Evolutionary conservation across 37 sponge, comb jelly and placozoan genomes (phyloP).

Genomic region (Mnemiopsis leidyi): DNA sequence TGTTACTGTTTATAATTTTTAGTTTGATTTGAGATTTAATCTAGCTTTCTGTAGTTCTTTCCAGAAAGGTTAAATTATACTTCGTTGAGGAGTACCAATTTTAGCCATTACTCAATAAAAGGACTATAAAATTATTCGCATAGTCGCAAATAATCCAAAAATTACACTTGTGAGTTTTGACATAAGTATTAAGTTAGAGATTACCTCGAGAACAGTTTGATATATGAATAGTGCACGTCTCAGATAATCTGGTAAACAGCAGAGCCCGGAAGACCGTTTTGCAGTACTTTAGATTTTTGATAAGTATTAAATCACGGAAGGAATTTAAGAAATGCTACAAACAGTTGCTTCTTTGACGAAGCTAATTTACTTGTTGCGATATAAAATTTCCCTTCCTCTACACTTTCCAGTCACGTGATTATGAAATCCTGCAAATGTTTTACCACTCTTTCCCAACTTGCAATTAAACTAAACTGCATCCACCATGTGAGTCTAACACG

Average conservation of each 20-base stretch:
- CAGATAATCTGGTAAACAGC: neutral
- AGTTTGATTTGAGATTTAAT: no score
- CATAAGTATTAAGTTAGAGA: no score
- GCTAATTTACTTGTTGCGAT: neutral
- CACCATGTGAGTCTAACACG: neutral
- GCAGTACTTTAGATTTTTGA: neutral
- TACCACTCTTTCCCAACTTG: conserved; percentile 4
- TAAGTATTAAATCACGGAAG: neutral
- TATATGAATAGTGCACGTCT: neutral
- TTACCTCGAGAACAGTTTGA: no score
- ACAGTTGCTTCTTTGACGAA: neutral
- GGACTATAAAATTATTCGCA: no score
- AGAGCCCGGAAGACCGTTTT: neutral
- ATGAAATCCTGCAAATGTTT: conserved; percentile 11
- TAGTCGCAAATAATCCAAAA: no score
- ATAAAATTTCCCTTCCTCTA: neutral
- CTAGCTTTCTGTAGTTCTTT: no score
- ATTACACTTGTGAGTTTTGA: no score
- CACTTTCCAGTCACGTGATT: neutral
- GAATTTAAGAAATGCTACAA: neutral
- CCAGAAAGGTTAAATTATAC: no score
- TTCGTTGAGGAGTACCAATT: no score
- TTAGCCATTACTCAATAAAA: no score
- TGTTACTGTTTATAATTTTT: no score
- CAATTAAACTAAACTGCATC: conserved; percentile 17